Conservation (phyloP, 2,113 vertebrate species). For the Symphodus melops region DNA sequence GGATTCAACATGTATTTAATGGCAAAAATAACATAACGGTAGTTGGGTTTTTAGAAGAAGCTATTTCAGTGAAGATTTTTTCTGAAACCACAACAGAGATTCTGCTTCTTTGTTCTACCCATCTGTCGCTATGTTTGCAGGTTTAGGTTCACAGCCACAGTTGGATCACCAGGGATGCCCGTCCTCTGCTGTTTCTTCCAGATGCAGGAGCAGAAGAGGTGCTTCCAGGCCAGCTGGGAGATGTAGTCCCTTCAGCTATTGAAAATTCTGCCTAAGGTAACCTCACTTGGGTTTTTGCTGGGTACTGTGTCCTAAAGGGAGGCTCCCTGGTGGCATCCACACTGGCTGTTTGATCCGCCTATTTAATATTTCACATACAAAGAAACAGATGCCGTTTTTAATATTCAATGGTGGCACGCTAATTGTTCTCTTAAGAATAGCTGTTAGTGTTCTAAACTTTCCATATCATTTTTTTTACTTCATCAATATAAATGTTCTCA, state of each 20-base stretch:
- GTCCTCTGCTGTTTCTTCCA: constrained; percentile 31
- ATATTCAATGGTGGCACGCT: neutral
- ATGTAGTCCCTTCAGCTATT: constrained; percentile 7
- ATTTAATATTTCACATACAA: constrained; percentile 7
- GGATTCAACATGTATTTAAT: neutral
- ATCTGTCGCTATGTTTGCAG: constrained; percentile 20
- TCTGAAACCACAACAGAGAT: neutral
- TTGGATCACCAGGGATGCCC: constrained; percentile 37
- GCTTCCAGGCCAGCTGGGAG: constrained; percentile 20
- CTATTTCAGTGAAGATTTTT: constrained; percentile 18
- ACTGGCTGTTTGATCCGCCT: neutral
- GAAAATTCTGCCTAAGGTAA: constrained; percentile 14
- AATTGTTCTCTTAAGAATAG: neutral
- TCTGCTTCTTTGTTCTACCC: neutral
- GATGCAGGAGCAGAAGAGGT: constrained; percentile 38
- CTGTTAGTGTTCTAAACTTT: neutral
- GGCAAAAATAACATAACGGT: neutral
- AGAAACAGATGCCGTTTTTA: constrained; percentile 7
- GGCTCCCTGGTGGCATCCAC: neutral
- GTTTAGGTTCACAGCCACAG: constrained; percentile 32
- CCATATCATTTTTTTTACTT: neutral
- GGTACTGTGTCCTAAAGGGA: neutral
- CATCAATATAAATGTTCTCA: neutral
- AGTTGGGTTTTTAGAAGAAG: constrained; percentile 5
- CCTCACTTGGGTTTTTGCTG: constrained; percentile 1